Base-by-base conservation (phyloP, 2,888 invertebrate genomes). In the Torymus texanus region DNA sequence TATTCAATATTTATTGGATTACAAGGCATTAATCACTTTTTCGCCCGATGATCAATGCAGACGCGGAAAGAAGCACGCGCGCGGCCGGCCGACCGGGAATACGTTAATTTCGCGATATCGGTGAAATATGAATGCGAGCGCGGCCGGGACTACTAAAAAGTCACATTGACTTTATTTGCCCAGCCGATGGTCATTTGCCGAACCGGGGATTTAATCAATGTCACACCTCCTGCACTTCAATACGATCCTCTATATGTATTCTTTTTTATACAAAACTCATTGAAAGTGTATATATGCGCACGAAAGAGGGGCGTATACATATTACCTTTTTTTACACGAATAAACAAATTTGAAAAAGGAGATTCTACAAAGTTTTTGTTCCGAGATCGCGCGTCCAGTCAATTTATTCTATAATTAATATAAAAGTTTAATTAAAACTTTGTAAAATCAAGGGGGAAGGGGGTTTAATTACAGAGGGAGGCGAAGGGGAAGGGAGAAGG, bases 351-450 rank as follows among this genome's bases (percentile, higher is more conserved):
- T 41, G 41, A 41, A 41, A 41, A 41, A 41, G 41, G 1, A 41
- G 10, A 41, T 8, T 41, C 8, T 41, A 41, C 8, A 41, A 41
- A 41, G 41, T 41, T 41, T 41, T 41, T 41, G 41, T 53, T 53
- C 14, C 12, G 18, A 13, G 21, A 51, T 12, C 41, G 5, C 8
- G 41, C 41, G 41, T 41, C 0, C 41, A 41, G 41, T 41, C 41
- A 41, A 41, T 41, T 41, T 41, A 41, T 50, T 51, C 41, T 18
- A 16, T 66, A 18, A 51, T 75, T 66, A 58, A 75, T 41, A 41
- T 59, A 21, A 75, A 66, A 75, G 14, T 68, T 75, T 75, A 61
- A 68, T 75, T 68, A 68, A 68, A 75, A 61, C 55, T 56, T 68
- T 53, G 12, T 16, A 61, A 41, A 73, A 63, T 51, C 10, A 21